Percentiles rank a stretch among this genome's conserved stretches.
Conservation (phyloP, 2,113 vertebrate species). For the Eclectus roratus region DNA sequence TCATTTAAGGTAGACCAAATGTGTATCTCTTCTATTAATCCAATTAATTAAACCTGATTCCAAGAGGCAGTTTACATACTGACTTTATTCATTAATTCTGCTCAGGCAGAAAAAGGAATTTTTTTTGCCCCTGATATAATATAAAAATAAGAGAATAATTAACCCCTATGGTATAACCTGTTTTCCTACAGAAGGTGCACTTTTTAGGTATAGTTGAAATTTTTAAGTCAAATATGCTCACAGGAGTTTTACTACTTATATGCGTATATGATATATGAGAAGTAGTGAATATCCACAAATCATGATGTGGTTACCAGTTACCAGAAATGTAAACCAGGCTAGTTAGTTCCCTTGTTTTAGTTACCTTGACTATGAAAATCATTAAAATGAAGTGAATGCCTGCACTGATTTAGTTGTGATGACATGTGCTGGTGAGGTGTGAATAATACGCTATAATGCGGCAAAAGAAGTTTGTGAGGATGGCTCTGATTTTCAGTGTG, state of each 20-base stretch:
- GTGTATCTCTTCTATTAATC: neutral
- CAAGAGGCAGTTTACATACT: neutral
- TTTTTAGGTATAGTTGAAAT: neutral
- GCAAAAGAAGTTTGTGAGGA: neutral
- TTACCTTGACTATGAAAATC: neutral
- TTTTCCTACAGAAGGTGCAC: neutral
- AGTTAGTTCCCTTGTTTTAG: neutral
- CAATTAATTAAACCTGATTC: neutral
- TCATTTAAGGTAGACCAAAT: neutral
- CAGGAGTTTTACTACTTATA: neutral
- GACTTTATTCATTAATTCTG: neutral
- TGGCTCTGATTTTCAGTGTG: accelerated
- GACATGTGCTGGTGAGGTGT: neutral
- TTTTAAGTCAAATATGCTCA: neutral
- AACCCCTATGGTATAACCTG: accelerated
- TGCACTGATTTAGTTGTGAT: neutral
- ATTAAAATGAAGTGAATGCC: neutral
- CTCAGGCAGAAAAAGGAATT: neutral
- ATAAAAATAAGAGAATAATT: neutral
- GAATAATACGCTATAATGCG: neutral
- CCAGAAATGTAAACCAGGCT: neutral
- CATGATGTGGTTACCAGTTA: neutral
- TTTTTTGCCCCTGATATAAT: neutral
- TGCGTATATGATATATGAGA: neutral
- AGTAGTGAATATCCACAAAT: neutral